These are phyloP conservation scores for Sebastes oblongus DNA, from an alignment of 2,797 vertebrate genomes.

Conservation along the genomic window DNA sequence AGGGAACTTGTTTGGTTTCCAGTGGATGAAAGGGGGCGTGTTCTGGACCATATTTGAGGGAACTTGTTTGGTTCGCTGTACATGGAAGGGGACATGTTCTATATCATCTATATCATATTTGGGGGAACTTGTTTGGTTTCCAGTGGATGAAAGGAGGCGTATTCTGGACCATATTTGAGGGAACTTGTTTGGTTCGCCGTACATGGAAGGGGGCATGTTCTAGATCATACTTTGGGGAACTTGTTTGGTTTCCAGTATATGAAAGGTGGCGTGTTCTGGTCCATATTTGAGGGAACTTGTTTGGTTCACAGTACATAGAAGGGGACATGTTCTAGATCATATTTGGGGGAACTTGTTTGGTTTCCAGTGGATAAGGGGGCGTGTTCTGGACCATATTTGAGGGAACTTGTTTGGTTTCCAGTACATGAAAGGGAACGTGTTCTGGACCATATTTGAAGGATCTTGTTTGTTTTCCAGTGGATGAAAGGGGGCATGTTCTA, in stretches of 20 bases:
- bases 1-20: neutral
- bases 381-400: neutral
- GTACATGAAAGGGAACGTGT: too few species aligned
- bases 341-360: neutral
- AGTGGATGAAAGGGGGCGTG: neutral
- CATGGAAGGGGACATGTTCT: too few species aligned
- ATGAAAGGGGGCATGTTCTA: neutral
- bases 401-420: neutral
- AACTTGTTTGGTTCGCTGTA: neutral
- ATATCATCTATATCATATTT: too few species aligned
- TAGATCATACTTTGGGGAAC: too few species aligned
- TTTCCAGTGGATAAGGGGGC: neutral
- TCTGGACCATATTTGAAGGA: too few species aligned
- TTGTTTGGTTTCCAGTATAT: too few species aligned
- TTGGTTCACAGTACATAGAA: neutral
- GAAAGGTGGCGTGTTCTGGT: neutral
- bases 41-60: neutral
- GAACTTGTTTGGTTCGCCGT: too few species aligned
- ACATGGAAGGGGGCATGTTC: too few species aligned
- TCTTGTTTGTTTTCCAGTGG: too few species aligned
- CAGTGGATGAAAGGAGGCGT: too few species aligned
- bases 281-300: neutral
- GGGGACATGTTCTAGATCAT: neutral
- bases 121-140: too few species aligned
- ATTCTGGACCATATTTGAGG: too few species aligned